A percentile compares a stretch with the other conserved stretches of the same genome.
Evolutionary conservation across 2,113 vertebrate genomes (phyloP).

Genomic region (Python bivittatus): DNA sequence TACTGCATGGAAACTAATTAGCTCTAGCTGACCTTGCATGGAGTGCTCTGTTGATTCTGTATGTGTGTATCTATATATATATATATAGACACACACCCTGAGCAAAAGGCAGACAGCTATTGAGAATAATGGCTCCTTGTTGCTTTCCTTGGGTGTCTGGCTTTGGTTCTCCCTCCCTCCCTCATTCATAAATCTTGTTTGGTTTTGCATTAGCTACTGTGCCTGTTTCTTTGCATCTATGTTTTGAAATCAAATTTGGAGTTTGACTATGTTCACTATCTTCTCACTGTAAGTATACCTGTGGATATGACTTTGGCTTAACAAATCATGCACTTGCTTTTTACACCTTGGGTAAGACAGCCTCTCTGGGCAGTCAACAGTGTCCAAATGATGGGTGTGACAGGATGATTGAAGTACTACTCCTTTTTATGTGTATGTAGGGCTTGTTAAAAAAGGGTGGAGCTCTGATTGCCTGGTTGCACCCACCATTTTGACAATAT

Average conservation of each 20-base stretch:
- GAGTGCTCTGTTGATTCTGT: background rate
- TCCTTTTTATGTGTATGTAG: background rate
- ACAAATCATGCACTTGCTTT: background rate
- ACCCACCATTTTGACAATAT: background rate
- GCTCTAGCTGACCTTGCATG: background rate
- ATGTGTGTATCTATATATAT: too few relatives aligned
- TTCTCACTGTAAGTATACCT: background rate
- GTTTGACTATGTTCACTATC: background rate
- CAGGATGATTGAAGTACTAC: background rate
- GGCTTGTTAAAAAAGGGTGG: background rate
- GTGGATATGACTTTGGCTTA: background rate
- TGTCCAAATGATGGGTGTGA: background rate
- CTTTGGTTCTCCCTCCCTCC: background rate
- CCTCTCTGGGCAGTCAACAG: background rate
- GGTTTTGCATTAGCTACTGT: background rate
- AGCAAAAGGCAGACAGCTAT: too few relatives aligned
- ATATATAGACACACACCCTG: too few relatives aligned
- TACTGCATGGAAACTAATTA: background rate
- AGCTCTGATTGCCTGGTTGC: background rate
- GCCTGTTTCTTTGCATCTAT: background rate
- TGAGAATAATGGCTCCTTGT: background rate
- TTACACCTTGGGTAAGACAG: background rate
- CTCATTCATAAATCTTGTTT: background rate
- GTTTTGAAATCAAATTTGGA: background rate
- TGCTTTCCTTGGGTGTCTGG: background rate